Conservation (phyloP, 1,140 invertebrate species). For the Procambarus clarkii region DNA sequence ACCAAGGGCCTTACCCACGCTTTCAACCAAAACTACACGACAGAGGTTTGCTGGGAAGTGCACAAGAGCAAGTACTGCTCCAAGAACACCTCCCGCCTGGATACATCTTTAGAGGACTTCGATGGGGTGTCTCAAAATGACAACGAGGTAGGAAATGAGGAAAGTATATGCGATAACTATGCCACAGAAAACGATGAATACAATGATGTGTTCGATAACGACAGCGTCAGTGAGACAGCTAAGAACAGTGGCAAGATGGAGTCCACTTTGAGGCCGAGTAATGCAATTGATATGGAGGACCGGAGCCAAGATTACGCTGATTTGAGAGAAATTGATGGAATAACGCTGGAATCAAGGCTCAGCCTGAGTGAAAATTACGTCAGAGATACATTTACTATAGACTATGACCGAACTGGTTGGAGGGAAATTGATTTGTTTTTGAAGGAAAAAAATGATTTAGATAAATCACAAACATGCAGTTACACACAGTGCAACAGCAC, state of each 20-base stretch:
- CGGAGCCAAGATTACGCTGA: not conserved
- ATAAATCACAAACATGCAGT: not conserved
- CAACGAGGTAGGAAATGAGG: not conserved
- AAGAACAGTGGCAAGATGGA: conserved; percentile 56
- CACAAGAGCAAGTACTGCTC: conserved; percentile 10
- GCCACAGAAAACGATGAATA: not conserved
- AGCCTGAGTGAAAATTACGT: conserved; percentile 25
- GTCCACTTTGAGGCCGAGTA: conserved; percentile 43
- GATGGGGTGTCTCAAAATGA: conserved; percentile 2
- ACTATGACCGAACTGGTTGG: conserved; percentile 29
- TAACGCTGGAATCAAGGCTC: not conserved
- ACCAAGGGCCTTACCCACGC: conserved; percentile 15
- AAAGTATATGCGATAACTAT: not conserved
- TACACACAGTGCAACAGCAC: not conserved
- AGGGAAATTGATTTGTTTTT: conserved; percentile 51
- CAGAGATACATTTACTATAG: conserved; percentile 20
- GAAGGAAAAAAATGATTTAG: conserved; percentile 13
- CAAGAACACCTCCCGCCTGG: not conserved
- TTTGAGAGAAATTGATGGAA: not conserved
- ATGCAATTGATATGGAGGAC: conserved; percentile 19
- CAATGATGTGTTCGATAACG: not conserved
- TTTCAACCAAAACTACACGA: conserved; percentile 43
- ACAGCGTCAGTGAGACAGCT: conserved; percentile 25
- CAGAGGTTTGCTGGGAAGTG: conserved; percentile 27
- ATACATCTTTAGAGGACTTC: conserved; percentile 28